Conservation (phyloP, 2,797 vertebrate species). For the Manis pentadactyla region DNA sequence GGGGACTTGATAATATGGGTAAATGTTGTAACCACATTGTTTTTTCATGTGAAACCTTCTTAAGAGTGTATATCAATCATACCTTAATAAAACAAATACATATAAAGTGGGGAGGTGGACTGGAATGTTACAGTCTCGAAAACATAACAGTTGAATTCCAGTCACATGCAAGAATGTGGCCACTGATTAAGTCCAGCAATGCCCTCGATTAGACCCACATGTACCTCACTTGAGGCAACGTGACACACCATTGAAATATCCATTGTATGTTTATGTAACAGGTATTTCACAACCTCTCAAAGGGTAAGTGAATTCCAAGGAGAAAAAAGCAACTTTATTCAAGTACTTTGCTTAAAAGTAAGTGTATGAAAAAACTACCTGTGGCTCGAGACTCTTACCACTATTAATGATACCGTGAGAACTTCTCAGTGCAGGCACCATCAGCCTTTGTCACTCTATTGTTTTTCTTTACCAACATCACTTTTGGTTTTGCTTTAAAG, state of each 20-base stretch:
- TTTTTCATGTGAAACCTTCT: too few relatives aligned
- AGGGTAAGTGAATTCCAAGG: conserved; percentile 27
- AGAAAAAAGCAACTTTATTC: background rate
- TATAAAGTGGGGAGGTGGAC: background rate
- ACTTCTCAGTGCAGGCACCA: background rate
- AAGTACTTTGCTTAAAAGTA: conserved; percentile 64
- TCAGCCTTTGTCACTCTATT: conserved; percentile 40
- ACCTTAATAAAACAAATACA: too few relatives aligned
- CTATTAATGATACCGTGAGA: background rate
- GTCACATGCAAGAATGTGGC: background rate
- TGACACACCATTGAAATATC: background rate
- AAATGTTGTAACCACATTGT: too few relatives aligned
- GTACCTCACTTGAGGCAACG: background rate
- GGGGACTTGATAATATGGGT: too few relatives aligned
- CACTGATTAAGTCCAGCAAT: background rate
- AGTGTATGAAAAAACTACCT: background rate
- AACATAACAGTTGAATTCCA: background rate
- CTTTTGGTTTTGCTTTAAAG: conserved; percentile 33
- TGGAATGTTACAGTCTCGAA: background rate
- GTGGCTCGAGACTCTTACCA: background rate
- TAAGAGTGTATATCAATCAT: too few relatives aligned
- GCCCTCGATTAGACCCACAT: background rate
- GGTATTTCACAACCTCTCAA: conserved; percentile 30
- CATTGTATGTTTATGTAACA: conserved; percentile 14
- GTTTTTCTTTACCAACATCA: conserved; percentile 59